Evolutionary conservation across 1,140 invertebrate species (phyloP).

Genomic region (Pachyrhynchus sulphureomaculatus): DNA sequence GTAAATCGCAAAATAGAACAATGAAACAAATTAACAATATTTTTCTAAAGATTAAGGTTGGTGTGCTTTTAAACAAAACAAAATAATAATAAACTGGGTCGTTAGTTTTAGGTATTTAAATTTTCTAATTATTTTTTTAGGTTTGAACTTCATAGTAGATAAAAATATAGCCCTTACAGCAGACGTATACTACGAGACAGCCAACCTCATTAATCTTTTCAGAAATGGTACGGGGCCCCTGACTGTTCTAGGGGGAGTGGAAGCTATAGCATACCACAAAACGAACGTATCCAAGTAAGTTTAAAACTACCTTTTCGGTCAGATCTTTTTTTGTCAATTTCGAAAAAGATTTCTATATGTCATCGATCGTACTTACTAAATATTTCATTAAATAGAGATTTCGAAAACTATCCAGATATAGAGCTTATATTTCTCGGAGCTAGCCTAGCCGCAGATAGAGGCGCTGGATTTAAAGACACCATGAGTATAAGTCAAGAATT

Average conservation of each 20-base stretch:
- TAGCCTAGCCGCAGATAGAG: conserved; percentile 39
- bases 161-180: conserved; percentile 33
- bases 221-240: conserved; percentile 36
- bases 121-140: too few species aligned
- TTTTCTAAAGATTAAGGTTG: too few species aligned
- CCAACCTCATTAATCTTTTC: conserved; percentile 35
- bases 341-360: too few species aligned
- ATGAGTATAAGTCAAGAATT: conserved; percentile 39
- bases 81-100: too few species aligned
- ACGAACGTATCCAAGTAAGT: conserved; percentile 48
- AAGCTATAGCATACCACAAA: conserved; percentile 57
- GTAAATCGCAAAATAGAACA: conserved; percentile 38
- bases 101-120: too few species aligned
- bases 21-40: too few species aligned
- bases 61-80: too few species aligned
- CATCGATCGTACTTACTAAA: too few species aligned
- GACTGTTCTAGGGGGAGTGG: conserved; percentile 54
- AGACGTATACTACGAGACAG: conserved; percentile 6
- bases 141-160: conserved; percentile 41
- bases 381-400: too few species aligned
- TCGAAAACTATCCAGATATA: conserved; percentile 58
- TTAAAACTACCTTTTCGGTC: too few species aligned
- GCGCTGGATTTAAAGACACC: conserved; percentile 38
- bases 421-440: conserved; percentile 58
- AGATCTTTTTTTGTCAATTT: too few species aligned